Conservation (phyloP, 2,113 vertebrate species). For the Lepisosteus osseus region DNA sequence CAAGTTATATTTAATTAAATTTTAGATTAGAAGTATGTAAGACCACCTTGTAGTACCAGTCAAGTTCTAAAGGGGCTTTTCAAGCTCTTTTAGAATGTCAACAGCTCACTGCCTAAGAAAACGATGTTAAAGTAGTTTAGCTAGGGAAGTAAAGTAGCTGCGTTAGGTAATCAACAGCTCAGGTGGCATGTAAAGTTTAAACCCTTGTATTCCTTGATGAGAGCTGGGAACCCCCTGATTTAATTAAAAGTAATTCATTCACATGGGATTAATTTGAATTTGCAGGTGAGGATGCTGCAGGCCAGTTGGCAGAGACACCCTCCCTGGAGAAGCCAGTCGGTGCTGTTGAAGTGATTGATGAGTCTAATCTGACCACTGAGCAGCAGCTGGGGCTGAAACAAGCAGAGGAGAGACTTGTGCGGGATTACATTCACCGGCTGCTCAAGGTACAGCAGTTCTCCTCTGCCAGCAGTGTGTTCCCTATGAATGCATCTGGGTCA, state of each 20-base stretch:
- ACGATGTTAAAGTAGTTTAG: no score
- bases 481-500: neutral
- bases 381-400: slow-evolving; percentile 94
- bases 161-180: no score
- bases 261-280: neutral
- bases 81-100: no score
- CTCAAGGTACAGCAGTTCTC: slow-evolving; percentile 72
- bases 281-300: slow-evolving; percentile 68
- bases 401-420: slow-evolving; percentile 91
- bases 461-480: neutral
- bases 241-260: neutral
- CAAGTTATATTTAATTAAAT: no score
- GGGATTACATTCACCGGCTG: slow-evolving; percentile 93
- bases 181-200: no score
- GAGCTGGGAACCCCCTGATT: no score
- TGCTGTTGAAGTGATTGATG: slow-evolving; percentile 59
- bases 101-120: no score
- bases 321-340: slow-evolving; percentile 52
- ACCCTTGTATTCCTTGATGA: no score
- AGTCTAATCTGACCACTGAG: slow-evolving; percentile 75
- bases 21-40: no score
- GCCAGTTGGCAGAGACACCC: slow-evolving; percentile 62
- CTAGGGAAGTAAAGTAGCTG: no score
- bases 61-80: no score
- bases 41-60: no score